Evolutionary conservation across 2,113 vertebrate species (phyloP).

Genomic region (Siniperca chuatsi): DNA sequence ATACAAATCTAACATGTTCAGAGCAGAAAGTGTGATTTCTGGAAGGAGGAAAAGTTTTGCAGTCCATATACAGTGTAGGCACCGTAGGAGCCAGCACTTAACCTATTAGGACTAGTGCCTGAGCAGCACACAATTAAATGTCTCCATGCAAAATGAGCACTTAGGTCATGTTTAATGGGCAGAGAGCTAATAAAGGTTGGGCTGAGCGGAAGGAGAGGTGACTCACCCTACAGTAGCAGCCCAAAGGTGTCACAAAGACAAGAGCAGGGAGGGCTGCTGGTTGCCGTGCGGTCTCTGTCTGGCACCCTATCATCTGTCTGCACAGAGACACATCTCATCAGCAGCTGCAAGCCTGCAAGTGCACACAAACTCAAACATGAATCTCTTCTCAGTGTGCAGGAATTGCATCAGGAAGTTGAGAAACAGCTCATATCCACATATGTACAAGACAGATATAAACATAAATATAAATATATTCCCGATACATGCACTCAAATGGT

Average conservation of each 20-base stretch:
- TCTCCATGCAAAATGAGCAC: conserved; percentile 80
- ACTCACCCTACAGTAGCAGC: conserved; percentile 48
- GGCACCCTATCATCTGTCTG: conserved; percentile 29
- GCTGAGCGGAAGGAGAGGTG: conserved; percentile 71
- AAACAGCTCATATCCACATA: neutral
- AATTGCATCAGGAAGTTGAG: neutral
- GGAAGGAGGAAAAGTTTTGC: conserved; percentile 71
- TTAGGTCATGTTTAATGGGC: conserved; percentile 82
- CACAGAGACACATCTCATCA: conserved; percentile 24
- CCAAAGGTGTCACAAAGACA: conserved; percentile 51
- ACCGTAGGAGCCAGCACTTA: conserved; percentile 72
- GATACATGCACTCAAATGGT: neutral
- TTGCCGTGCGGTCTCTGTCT: conserved; percentile 41
- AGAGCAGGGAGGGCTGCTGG: conserved; percentile 53
- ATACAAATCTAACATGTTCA: conserved; percentile 43
- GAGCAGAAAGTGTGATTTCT: conserved; percentile 46
- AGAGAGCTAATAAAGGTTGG: conserved; percentile 76
- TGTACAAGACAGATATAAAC: neutral
- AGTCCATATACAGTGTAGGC: conserved; percentile 66
- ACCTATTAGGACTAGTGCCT: conserved; percentile 69
- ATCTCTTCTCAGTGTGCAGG: conserved; percentile 8
- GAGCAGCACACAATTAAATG: conserved; percentile 77
- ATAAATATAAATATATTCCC: neutral
- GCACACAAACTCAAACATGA: conserved; percentile 17
- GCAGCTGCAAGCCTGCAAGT: neutral